These are phyloP conservation scores for Anableps anableps DNA, from an alignment of 2,797 vertebrate genomes.

Conservation along the genomic window DNA sequence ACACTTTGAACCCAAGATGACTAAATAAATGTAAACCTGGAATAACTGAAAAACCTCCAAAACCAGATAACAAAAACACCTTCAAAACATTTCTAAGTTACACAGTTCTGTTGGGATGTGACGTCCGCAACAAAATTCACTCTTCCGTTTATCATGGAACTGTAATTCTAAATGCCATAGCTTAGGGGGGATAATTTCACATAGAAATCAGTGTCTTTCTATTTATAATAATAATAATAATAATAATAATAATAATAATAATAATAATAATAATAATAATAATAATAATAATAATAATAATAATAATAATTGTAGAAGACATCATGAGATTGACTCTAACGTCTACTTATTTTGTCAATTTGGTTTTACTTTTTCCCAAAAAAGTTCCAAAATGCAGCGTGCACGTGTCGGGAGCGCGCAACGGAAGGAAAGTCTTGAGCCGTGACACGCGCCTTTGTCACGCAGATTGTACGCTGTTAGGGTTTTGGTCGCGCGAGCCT, in stretches of 20 bases:
- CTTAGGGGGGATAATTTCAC: not conserved
- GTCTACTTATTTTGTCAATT: not conserved
- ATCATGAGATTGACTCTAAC: not conserved
- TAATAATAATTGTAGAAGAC: not conserved
- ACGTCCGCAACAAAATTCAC: not conserved
- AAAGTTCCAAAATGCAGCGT: not conserved
- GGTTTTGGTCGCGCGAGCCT: not conserved
- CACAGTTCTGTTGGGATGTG: not conserved
- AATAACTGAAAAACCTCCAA: not conserved
- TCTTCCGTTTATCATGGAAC: not conserved
- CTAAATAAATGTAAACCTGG: not conserved
- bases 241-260: not conserved
- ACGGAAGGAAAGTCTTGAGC: not conserved
- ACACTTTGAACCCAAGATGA: not conserved
- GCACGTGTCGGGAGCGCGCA: slow-evolving; percentile 47
- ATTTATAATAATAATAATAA: not conserved
- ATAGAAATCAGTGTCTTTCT: not conserved
- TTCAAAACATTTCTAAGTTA: not conserved
- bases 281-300: not conserved
- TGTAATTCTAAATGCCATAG: not conserved
- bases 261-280: not conserved
- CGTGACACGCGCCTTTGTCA: slow-evolving; percentile 16
- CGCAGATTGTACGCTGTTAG: not conserved
- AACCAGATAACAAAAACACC: not conserved
- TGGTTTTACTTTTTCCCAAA: not conserved